Evolutionary conservation across 2,888 invertebrate species (phyloP), one percentile per base, ranked within the genome.

Genomic region (Tolmerus cingulatus): DNA sequence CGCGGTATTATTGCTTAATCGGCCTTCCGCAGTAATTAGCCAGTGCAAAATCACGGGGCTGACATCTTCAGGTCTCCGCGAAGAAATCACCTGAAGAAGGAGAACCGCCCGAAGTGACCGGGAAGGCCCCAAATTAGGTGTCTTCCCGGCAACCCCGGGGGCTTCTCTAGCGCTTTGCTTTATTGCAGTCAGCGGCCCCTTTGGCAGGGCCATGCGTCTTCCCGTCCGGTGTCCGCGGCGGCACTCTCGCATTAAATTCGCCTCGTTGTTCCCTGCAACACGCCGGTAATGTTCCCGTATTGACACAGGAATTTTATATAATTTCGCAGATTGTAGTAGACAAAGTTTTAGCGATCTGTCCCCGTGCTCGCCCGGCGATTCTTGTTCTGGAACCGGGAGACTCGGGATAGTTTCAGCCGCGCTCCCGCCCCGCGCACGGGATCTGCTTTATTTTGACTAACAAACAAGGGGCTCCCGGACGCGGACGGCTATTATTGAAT

Each of bases 401-500:
- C 66, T 66, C n/a, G 66, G 66, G 37, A 85, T 85, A 85, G 85
- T 74, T 74, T 27, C 74, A 43, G 9, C 46, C 43, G 85, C 85
- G 46, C 34, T 55, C 19, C 66, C 27, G 27, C 23, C 9, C 23
- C 12, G 66, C 66, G 66, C 66, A 23, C 66, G 66, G 43, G 51
- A 27, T 74, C 74, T 55, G 51, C 23, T 86, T 27, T 55, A 86
- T 86, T 86, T 86, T 86, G 77, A 86, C 86, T 86, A 86, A 86
- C 86, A 86, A 86, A 86, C 86, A 74, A 86, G 74, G 40, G 77
- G 14, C 86, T 9, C 27, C 27, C 14, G 55, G 40, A 77, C 77
- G 86, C 77, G 46, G 55, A 86, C 43, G 86, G 86, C 86, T 86
- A 86, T 86, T 86, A 86, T 86, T 86, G 86, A 86, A 86, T 86